These are phyloP conservation scores for Hydrocynus forskahlii DNA, from an alignment of 2,797 vertebrate species.

Conservation along the genomic window DNA sequence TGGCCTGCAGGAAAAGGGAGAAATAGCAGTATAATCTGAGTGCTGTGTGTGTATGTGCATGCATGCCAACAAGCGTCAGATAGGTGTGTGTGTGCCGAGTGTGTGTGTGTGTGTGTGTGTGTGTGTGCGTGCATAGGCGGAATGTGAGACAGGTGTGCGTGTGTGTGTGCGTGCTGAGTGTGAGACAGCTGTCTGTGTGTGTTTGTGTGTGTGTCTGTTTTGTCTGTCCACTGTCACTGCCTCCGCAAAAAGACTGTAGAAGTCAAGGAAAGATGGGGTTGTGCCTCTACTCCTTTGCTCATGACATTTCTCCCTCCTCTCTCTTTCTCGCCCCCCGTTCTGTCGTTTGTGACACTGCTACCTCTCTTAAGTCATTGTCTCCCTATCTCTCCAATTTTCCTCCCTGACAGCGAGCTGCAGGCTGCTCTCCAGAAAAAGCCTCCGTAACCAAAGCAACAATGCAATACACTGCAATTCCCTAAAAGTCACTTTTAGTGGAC, in stretches of 20 bases:
- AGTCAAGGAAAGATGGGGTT: neutral
- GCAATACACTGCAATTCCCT: conserved; percentile 35
- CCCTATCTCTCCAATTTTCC: conserved; percentile 16
- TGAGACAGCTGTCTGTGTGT: neutral
- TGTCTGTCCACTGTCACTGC: conserved; percentile 35
- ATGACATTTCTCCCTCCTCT: conserved; percentile 17
- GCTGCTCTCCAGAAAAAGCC: conserved; percentile 14
- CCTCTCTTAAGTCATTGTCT: conserved; percentile 28
- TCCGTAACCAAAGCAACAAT: conserved; percentile 19
- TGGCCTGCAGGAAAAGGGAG: neutral
- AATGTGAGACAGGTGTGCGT: conserved; percentile 35
- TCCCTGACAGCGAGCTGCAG: conserved; percentile 33
- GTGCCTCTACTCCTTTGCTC: conserved; percentile 17
- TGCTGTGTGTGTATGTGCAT: neutral
- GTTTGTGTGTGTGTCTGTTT: neutral
- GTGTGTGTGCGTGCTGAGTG: no score
- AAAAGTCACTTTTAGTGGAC: conserved; percentile 25
- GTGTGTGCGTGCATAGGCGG: neutral
- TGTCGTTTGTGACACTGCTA: conserved; percentile 43
- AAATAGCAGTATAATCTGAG: neutral
- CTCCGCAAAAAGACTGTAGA: conserved; percentile 7
- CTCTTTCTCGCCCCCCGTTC: conserved; percentile 21
- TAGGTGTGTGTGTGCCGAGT: conserved; percentile 20
- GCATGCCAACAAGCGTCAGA: conserved; percentile 9
- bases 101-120: neutral